phyloP scores from a whole-genome alignment of 2,888 invertebrate species.

The Girardia tigrina region DNA sequence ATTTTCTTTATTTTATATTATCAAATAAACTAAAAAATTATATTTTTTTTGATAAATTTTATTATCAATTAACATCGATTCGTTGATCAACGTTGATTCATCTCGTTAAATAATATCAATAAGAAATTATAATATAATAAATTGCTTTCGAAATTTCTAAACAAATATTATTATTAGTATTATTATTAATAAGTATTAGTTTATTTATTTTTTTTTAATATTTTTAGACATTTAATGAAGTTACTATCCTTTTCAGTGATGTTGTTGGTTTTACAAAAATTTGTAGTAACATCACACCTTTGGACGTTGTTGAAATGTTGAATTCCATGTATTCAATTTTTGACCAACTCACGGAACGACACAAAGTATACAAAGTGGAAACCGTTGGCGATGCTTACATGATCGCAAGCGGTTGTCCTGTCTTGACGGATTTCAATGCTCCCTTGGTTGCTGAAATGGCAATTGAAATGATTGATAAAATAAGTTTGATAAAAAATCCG shows the following conservation, averaged over 20 bases:
- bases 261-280: slow-evolving; percentile 94
- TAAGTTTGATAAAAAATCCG: slow-evolving; percentile 68
- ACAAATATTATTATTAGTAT: background rate
- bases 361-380: slow-evolving; percentile 78
- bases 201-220: background rate
- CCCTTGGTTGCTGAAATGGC: slow-evolving; percentile 64
- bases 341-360: slow-evolving; percentile 74
- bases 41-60: no score
- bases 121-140: no score
- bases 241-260: slow-evolving; percentile 88
- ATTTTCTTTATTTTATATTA: no score
- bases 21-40: no score
- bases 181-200: background rate
- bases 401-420: slow-evolving; percentile 88
- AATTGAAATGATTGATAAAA: slow-evolving; percentile 82
- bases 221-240: slow-evolving; percentile 63
- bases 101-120: no score
- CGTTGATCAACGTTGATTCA: no score
- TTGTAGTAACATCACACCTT: slow-evolving; percentile 81
- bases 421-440: slow-evolving; percentile 74
- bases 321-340: slow-evolving; percentile 90
- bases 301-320: slow-evolving; percentile 92
- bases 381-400: slow-evolving; percentile 96
- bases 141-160: no score
- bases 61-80: no score